Evolutionary conservation across 2,113 vertebrate genomes (phyloP).

Genomic region (Chinchilla lanigera): DNA sequence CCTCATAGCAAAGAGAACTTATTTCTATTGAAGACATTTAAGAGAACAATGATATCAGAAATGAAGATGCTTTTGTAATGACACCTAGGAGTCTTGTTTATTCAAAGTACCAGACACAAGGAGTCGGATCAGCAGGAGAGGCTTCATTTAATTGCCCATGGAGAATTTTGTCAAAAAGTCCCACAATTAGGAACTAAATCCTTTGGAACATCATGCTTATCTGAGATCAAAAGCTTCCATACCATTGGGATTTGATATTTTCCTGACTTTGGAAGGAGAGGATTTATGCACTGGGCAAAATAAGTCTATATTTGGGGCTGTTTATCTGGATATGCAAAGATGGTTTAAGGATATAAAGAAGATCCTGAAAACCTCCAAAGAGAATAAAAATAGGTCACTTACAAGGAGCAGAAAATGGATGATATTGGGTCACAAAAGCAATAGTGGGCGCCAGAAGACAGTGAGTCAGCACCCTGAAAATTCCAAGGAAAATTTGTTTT

Average conservation of each 20-base stretch:
- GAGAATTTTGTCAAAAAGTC: constrained; percentile 56
- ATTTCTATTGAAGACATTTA: not conserved
- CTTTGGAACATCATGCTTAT: not conserved
- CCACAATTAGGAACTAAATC: constrained; percentile 23
- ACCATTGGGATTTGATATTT: constrained; percentile 6
- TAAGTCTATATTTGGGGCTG: constrained; percentile 50
- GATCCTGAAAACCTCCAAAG: constrained; percentile 12
- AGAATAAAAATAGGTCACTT: not conserved
- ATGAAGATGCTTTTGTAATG: not conserved
- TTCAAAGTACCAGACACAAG: not conserved
- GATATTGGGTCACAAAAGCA: constrained; percentile 27
- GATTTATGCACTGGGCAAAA: constrained; percentile 34
- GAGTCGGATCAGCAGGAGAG: not conserved
- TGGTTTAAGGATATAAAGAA: constrained; percentile 36
- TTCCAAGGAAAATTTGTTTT: constrained; percentile 41
- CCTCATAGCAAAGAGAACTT: not conserved
- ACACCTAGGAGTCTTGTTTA: not conserved
- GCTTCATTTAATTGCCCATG: not conserved
- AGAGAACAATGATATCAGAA: constrained; percentile 14
- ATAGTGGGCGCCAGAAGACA: not conserved
- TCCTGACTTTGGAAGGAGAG: not conserved
- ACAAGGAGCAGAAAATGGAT: constrained; percentile 34
- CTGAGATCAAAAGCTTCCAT: constrained; percentile 57
- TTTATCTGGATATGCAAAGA: constrained; percentile 61
- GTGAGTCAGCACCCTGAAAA: constrained; percentile 33